Conservation (phyloP, 2,113 vertebrate species). For the Spea bombifrons region DNA sequence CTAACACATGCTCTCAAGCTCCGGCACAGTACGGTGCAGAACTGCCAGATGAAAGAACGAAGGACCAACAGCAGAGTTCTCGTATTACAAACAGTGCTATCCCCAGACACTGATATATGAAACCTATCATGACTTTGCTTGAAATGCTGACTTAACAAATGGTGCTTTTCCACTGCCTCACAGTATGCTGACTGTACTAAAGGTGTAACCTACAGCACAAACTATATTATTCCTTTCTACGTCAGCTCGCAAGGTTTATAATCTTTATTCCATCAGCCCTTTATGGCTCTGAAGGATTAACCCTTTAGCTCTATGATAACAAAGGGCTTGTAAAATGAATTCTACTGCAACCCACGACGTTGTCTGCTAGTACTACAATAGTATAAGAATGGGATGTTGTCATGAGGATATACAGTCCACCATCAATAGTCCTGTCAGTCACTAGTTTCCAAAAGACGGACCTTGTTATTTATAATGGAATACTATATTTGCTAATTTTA, state of each 20-base stretch:
- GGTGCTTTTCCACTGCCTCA: background rate
- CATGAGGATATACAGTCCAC: too few species aligned
- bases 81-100: background rate
- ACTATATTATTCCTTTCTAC: background rate
- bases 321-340: too few species aligned
- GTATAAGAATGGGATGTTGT: too few species aligned
- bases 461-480: too few species aligned
- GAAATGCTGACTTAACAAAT: conserved; percentile 2
- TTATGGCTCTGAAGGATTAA: too few species aligned
- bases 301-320: too few species aligned
- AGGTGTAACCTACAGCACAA: background rate
- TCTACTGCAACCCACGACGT: too few species aligned
- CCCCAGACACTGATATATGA: conserved; percentile 15
- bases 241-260: background rate
- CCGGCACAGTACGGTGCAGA: background rate
- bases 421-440: too few species aligned
- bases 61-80: background rate
- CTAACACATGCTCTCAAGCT: conserved; percentile 23
- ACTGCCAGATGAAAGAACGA: background rate
- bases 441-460: too few species aligned
- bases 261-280: too few species aligned
- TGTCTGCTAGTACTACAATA: too few species aligned
- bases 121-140: conserved; percentile 8
- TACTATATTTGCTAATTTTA: too few species aligned
- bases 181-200: background rate